Percentiles rank a stretch among this genome's conserved stretches.
Conservation (phyloP, 2,888 invertebrate genomes). For the Pseudococcus jackbeardsleyi region DNA sequence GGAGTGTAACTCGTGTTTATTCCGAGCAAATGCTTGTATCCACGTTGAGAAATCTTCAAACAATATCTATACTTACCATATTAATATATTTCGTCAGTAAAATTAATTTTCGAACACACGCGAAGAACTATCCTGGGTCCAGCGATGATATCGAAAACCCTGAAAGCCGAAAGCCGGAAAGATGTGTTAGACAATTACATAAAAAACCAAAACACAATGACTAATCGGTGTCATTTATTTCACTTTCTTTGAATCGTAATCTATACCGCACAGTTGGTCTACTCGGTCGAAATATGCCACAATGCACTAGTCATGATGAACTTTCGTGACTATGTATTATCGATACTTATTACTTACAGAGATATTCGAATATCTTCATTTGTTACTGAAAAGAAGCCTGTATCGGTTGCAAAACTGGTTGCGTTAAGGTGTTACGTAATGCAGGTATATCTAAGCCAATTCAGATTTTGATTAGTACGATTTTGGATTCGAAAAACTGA, state of each 20-base stretch:
- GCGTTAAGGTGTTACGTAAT: not conserved
- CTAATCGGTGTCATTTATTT: slow-evolving; percentile 32
- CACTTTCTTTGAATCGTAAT: slow-evolving; percentile 27
- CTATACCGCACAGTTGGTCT: slow-evolving; percentile 16
- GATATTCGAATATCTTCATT: not conserved
- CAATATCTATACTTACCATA: not conserved
- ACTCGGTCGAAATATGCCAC: slow-evolving; percentile 5
- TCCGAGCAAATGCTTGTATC: not conserved
- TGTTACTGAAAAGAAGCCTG: slow-evolving; percentile 14
- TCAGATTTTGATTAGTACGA: too few species aligned
- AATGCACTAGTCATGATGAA: slow-evolving; percentile 40
- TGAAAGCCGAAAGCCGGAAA: slow-evolving; percentile 5
- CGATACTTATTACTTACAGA: slow-evolving; percentile 25
- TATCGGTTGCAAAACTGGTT: slow-evolving; percentile 13
- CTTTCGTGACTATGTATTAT: not conserved
- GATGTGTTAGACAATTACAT: slow-evolving; percentile 24
- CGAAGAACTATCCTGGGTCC: not conserved
- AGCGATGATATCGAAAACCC: not conserved
- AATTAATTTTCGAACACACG: slow-evolving; percentile 19
- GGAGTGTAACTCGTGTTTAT: not conserved
- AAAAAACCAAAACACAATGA: not conserved
- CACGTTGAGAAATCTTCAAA: not conserved
- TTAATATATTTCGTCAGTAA: not conserved
- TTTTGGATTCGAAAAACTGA: too few species aligned
- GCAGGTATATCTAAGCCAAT: too few species aligned